Percentiles rank a stretch among this genome's conserved stretches.
phyloP scores from a whole-genome alignment of 2,113 vertebrate genomes.

The Herpetotheres cachinnans region DNA sequence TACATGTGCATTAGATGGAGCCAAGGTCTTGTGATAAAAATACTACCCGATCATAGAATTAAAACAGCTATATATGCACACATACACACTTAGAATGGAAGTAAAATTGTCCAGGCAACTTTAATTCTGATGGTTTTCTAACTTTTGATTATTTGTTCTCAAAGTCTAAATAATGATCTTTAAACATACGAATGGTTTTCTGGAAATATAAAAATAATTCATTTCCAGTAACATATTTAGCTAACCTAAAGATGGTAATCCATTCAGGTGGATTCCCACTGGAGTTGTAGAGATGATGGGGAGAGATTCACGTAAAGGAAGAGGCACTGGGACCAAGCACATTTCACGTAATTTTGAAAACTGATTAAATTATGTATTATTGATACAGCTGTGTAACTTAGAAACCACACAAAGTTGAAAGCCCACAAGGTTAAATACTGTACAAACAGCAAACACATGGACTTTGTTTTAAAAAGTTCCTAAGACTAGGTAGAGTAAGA shows the following conservation, averaged over 20 bases:
- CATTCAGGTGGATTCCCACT: neutral
- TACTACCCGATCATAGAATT: neutral
- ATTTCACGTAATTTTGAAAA: neutral
- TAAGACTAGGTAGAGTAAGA: neutral
- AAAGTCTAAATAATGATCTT: neutral
- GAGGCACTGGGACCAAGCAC: neutral
- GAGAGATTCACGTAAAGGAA: too few relatives aligned
- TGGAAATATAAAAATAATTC: neutral
- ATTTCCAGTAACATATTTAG: neutral
- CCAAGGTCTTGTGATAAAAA: neutral
- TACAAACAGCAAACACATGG: neutral
- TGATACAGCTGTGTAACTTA: neutral
- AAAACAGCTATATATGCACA: neutral
- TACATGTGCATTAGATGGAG: neutral
- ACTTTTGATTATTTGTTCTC: neutral
- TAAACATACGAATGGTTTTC: neutral
- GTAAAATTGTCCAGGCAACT: neutral
- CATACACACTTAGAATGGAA: neutral
- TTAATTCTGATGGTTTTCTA: neutral
- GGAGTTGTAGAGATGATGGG: neutral
- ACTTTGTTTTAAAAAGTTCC: neutral
- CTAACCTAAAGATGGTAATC: neutral
- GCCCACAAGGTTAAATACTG: neutral
- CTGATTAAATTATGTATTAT: fast-evolving
- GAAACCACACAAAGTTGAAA: neutral